Conservation (phyloP, 1,140 invertebrate genomes). For the Drosophila murphyi region DNA sequence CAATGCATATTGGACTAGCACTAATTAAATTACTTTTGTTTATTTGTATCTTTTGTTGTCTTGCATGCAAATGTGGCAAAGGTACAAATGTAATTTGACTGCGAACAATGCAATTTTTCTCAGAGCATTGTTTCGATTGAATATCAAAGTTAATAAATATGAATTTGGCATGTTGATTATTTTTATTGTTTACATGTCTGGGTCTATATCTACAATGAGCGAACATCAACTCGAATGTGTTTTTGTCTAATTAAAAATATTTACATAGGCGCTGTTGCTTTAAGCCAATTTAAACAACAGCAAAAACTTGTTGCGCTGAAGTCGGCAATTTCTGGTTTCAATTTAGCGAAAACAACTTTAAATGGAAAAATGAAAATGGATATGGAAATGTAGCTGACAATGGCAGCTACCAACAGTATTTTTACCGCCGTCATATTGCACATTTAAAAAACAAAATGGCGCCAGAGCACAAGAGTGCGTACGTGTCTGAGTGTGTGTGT, state of each 20-base stretch:
- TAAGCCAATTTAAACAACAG: neutral
- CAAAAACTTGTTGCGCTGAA: slow-evolving; percentile 18
- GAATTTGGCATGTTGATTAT: neutral
- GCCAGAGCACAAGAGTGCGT: slow-evolving; percentile 4
- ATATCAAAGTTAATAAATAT: neutral
- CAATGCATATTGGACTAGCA: neutral
- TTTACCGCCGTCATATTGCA: slow-evolving; percentile 10
- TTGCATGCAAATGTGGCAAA: slow-evolving; percentile 44
- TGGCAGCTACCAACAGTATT: slow-evolving; percentile 17
- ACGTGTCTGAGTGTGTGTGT: slow-evolving; percentile 15
- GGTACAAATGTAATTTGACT: slow-evolving; percentile 8
- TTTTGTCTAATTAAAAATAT: slow-evolving; percentile 15
- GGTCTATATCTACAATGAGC: neutral
- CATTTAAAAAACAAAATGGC: slow-evolving; percentile 37
- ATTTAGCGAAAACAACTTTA: slow-evolving; percentile 24
- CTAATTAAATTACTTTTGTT: neutral
- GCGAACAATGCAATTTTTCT: slow-evolving; percentile 20
- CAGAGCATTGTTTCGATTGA: neutral
- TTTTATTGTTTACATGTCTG: neutral
- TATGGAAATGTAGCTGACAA: slow-evolving; percentile 22
- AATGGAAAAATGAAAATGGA: slow-evolving; percentile 18
- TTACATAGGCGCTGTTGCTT: neutral
- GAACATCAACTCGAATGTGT: neutral
- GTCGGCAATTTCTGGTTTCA: slow-evolving; percentile 24
- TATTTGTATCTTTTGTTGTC: neutral